Evolutionary conservation across 2,888 invertebrate species (phyloP).

Genomic region (Andrena hattorfiana): DNA sequence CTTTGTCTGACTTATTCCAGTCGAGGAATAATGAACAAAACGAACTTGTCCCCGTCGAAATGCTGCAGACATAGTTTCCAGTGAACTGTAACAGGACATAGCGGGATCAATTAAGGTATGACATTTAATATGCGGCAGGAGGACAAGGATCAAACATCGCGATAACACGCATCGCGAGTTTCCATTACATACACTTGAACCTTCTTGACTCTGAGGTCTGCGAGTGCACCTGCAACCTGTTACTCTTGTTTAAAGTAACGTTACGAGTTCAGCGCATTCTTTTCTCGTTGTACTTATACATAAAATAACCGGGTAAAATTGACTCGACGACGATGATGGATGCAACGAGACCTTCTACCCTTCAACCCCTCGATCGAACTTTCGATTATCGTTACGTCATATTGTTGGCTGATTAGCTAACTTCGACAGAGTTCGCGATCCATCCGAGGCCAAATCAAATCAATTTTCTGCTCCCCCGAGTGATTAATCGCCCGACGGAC

Average conservation of each 20-base stretch:
- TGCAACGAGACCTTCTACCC: background rate
- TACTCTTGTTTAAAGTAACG: slow-evolving; percentile 28
- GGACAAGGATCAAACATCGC: background rate
- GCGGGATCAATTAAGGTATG: slow-evolving; percentile 53
- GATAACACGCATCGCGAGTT: slow-evolving; percentile 20
- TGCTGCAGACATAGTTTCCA: background rate
- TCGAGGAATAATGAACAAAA: too few species aligned
- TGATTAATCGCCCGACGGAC: slow-evolving; percentile 7
- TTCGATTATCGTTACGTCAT: background rate
- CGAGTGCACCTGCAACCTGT: slow-evolving; percentile 37
- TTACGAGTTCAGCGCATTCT: background rate
- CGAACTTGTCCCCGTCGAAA: background rate
- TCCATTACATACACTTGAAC: slow-evolving; percentile 25
- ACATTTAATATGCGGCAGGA: slow-evolving; percentile 28
- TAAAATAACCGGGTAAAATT: background rate
- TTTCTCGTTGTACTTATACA: background rate
- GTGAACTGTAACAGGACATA: slow-evolving; percentile 11
- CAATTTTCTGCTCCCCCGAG: background rate
- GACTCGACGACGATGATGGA: background rate
- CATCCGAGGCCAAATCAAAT: background rate
- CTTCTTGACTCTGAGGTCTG: slow-evolving; percentile 4
- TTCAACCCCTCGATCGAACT: background rate
- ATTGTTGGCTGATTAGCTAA: background rate
- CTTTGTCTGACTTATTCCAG: too few species aligned
- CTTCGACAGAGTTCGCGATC: background rate